Conservation (phyloP, 2,797 vertebrate genomes). For the Clarias laeviceps region DNA sequence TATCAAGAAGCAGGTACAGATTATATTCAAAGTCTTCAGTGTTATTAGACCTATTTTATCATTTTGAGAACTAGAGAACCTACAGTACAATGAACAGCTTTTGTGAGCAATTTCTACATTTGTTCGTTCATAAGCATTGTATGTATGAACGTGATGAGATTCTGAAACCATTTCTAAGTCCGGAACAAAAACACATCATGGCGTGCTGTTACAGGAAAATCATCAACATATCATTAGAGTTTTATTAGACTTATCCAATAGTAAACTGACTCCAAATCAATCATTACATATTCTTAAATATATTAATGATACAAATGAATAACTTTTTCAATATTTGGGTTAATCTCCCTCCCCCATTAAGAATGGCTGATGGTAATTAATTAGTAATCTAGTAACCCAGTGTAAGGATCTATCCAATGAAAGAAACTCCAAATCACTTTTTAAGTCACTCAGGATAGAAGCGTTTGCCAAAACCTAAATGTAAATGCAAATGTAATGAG, state of each 20-base stretch:
- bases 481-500: not conserved
- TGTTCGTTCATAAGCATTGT: not conserved
- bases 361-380: too few relatives aligned
- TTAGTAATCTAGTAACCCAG: too few relatives aligned
- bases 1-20: constrained; percentile 66
- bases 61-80: not conserved
- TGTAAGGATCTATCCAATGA: too few relatives aligned
- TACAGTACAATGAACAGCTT: not conserved
- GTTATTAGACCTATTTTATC: not conserved
- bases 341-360: too few relatives aligned
- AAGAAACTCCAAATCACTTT: too few relatives aligned
- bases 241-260: not conserved
- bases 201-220: too few relatives aligned
- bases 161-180: not conserved
- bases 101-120: not conserved
- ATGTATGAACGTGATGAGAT: not conserved
- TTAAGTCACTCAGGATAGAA: too few relatives aligned
- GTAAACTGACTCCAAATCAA: not conserved
- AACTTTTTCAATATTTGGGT: too few relatives aligned
- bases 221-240: not conserved
- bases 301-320: not conserved
- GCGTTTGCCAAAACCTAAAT: too few relatives aligned
- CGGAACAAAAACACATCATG: not conserved
- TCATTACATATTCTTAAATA: not conserved
- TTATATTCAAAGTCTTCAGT: not conserved